Conservation (phyloP, 2,888 invertebrate genomes). For the Capitulum mitella region DNA sequence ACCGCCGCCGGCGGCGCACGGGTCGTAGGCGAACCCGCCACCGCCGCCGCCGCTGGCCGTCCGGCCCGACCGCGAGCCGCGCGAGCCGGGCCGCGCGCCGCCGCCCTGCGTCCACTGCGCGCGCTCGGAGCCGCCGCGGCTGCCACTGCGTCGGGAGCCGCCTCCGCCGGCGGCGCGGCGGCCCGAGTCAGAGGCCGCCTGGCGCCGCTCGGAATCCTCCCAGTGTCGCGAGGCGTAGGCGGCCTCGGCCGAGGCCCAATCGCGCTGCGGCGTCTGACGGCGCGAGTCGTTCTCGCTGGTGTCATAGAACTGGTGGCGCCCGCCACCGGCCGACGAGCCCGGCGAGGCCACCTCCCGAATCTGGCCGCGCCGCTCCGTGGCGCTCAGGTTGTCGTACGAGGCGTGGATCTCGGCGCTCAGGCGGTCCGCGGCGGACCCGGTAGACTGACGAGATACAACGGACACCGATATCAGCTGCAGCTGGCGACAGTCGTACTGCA, state of each 20-base stretch:
- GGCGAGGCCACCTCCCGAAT: neutral
- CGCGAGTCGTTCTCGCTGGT: neutral
- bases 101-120: neutral
- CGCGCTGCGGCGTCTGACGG: neutral
- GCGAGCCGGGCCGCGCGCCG: neutral
- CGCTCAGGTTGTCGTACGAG: conserved; percentile 1
- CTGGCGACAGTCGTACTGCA: no score
- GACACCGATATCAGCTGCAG: no score
- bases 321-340: no score
- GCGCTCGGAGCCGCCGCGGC: neutral
- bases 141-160: neutral
- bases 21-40: neutral
- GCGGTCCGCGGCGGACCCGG: neutral
- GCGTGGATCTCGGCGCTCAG: conserved; percentile 5
- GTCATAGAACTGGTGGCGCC: neutral
- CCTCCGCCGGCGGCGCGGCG: neutral
- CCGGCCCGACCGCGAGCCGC: neutral
- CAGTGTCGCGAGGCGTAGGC: neutral
- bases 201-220: neutral
- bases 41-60: no score
- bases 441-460: neutral
- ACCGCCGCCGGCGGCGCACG: neutral
- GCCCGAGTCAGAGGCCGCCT: neutral
- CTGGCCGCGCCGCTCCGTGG: neutral
- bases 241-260: neutral